Evolutionary conservation across 2,797 vertebrate species (phyloP), one percentile per base, ranked within the genome.

Genomic region (Halcyon leucocephala): DNA sequence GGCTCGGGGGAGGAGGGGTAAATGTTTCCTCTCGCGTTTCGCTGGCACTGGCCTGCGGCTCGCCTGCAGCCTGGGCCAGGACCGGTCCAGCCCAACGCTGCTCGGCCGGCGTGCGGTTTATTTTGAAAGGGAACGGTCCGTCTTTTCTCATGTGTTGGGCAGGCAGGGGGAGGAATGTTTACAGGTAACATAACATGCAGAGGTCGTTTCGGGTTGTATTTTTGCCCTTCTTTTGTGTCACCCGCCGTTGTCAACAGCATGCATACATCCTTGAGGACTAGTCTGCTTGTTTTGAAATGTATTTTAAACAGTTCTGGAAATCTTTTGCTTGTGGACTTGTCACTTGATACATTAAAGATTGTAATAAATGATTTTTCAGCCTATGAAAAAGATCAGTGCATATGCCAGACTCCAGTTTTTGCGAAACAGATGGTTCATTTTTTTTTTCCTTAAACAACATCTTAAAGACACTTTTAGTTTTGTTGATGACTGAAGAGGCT

Each of bases 311-410:
- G 35, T 82, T 66, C 25, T 44, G 25, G 42, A 60, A 58, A 44
- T 19, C 44, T 80, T 55, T 85, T 78, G 28, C 14, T 0, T 51
- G 28, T 64, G 76, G 42, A 8, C 19, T 81, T 67, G 57, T 55
- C 33, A 42, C 14, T 28, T 71, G 89, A 31, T 91, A 48, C 6
- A 3, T 46, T 52, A 33, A 79, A 16, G 44, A 52, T 58, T 78
- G 52, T 55, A 51, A 58, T 41, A 73, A 79, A 48, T 87, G 52
- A n/a, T 82, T 97, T 90, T 86, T 79, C 71, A 89, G 74, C 64
- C 24, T 76, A 31, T 4, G 6, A 7, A 71, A 67, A 35, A 37
- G n/a, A 61, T 33, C 6, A 72, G 54, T 79, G 83, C 10, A 0
- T 89, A n/a, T 94, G 72, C 42, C 29, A 70, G 64, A 48, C 80